Conservation (phyloP, 2,888 invertebrate genomes). For the Alitta virens region DNA sequence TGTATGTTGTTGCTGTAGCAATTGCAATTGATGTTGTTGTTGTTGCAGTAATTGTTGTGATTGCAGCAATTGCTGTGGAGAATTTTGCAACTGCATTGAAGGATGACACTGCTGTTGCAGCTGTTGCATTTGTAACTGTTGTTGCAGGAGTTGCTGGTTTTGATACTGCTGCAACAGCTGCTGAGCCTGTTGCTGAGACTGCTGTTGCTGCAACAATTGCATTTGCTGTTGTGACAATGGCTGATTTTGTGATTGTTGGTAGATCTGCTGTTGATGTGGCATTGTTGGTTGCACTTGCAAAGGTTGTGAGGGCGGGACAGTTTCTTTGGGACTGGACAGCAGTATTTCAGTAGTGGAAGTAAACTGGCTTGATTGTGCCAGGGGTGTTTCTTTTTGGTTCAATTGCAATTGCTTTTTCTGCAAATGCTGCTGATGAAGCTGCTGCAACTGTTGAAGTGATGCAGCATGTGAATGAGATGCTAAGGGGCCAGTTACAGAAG, state of each 20-base stretch:
- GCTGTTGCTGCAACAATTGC: background rate
- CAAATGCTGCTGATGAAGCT: background rate
- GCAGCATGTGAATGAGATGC: too few relatives aligned
- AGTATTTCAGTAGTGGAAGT: too few relatives aligned
- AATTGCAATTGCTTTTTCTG: background rate
- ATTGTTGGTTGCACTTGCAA: background rate
- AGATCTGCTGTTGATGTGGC: background rate
- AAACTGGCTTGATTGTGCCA: too few relatives aligned
- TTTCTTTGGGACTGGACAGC: too few relatives aligned
- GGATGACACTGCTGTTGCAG: background rate
- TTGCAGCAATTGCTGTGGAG: background rate
- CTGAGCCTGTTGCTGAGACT: background rate
- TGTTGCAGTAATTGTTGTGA: background rate
- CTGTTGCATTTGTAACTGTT: background rate
- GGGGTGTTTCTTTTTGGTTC: too few relatives aligned
- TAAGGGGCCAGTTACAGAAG: too few relatives aligned
- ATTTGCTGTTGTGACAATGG: background rate
- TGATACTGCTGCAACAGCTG: background rate
- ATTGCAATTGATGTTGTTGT: background rate
- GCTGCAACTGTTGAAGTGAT: background rate
- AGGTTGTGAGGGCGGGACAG: too few relatives aligned
- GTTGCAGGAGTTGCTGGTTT: background rate
- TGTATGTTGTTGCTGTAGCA: background rate
- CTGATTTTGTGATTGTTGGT: background rate
- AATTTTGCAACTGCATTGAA: background rate